These are phyloP conservation scores for Tenthredo notha DNA, from an alignment of 2,888 invertebrate genomes.

Conservation along the genomic window DNA sequence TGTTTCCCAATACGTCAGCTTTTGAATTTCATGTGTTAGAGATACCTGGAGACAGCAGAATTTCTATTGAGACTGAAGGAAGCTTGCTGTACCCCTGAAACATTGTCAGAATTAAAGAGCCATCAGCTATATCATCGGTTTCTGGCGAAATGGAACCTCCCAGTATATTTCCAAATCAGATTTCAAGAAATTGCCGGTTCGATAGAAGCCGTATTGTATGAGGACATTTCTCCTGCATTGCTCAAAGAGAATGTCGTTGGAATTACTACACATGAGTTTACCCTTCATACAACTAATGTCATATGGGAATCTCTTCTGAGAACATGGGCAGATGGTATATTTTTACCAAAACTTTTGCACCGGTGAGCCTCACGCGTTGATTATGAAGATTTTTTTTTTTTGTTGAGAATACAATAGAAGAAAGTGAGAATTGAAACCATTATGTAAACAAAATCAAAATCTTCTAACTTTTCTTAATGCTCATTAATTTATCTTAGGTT, in stretches of 20 bases:
- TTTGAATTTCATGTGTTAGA: constrained; percentile 74
- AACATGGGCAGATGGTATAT: constrained; percentile 91
- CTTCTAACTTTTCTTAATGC: constrained; percentile 20
- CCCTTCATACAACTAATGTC: constrained; percentile 77
- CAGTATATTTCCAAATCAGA: constrained; percentile 97
- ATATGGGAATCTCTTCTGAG: constrained; percentile 80
- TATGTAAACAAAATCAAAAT: constrained; percentile 16
- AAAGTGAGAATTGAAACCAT: not conserved
- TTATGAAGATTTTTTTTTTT: constrained; percentile 5
- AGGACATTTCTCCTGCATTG: constrained; percentile 69
- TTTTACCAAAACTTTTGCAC: constrained; percentile 87
- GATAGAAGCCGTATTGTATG: constrained; percentile 70
- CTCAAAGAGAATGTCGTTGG: constrained; percentile 64
- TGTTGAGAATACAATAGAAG: not conserved
- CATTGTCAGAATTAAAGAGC: constrained; percentile 82
- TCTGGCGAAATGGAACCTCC: constrained; percentile 93
- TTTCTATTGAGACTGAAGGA: constrained; percentile 88
- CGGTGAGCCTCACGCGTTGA: constrained; percentile 66
- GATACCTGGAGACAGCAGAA: constrained; percentile 88
- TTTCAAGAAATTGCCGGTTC: constrained; percentile 95
- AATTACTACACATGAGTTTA: constrained; percentile 66
- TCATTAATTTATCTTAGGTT: constrained; percentile 81
- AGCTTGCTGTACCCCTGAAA: constrained; percentile 82
- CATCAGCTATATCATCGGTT: constrained; percentile 89
- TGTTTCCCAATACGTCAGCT: not conserved